These are phyloP conservation scores for Lasioglossum baleicum DNA, from an alignment of 1,140 invertebrate genomes.

Conservation along the genomic window DNA sequence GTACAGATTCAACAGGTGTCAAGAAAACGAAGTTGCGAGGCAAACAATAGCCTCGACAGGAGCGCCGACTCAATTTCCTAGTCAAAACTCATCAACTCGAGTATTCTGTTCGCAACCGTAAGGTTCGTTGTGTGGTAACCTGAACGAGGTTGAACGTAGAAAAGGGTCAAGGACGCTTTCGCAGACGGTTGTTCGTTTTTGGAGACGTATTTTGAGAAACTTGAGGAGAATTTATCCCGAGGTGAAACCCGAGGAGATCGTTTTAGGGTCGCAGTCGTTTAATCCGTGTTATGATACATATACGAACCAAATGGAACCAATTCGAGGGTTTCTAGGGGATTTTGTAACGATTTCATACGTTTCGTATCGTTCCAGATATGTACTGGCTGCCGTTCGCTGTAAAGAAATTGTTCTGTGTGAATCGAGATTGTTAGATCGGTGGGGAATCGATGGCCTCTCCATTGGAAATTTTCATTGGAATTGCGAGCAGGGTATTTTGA, in stretches of 20 bases:
- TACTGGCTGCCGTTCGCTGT: too few relatives aligned
- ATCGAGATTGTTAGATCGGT: neutral
- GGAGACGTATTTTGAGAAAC: constrained; percentile 24
- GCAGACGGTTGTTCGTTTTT: constrained; percentile 10
- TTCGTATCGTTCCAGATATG: constrained; percentile 26
- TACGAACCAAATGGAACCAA: neutral
- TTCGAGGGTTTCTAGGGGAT: constrained; percentile 23
- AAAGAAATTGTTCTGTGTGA: neutral
- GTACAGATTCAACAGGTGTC: too few relatives aligned
- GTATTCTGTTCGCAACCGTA: neutral
- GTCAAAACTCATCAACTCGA: neutral
- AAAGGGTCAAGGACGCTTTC: neutral
- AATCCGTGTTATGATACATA: constrained; percentile 7
- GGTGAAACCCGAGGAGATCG: neutral
- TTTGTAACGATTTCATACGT: constrained; percentile 43
- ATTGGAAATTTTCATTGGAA: neutral
- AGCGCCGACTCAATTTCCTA: too few relatives aligned
- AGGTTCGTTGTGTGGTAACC: neutral
- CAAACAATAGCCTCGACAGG: too few relatives aligned
- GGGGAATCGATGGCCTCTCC: neutral
- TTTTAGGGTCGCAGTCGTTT: constrained; percentile 2
- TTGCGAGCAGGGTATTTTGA: neutral
- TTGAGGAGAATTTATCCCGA: neutral
- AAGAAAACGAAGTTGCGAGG: too few relatives aligned
- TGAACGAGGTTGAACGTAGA: neutral